Evolutionary conservation across 2,113 vertebrate genomes (phyloP).

Genomic region (Tragelaphus buxtoni): DNA sequence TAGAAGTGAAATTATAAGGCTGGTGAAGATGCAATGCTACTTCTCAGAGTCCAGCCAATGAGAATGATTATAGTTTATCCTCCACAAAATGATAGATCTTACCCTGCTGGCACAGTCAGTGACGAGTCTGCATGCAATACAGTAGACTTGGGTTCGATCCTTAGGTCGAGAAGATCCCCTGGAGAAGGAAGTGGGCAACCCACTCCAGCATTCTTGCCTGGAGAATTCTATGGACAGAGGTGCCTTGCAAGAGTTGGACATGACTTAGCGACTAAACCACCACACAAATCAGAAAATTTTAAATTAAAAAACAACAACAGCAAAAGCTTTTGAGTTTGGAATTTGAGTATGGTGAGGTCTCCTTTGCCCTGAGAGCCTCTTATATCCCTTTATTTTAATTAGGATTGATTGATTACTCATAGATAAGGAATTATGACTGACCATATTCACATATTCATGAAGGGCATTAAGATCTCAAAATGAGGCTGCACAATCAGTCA

Average conservation of each 20-base stretch:
- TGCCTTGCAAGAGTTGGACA: background rate
- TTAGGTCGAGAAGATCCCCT: background rate
- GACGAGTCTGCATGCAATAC: background rate
- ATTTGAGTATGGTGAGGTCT: background rate
- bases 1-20: background rate
- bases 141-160: background rate
- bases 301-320: background rate
- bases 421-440: background rate
- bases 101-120: background rate
- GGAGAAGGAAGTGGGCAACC: background rate
- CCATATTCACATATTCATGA: background rate
- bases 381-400: slow-evolving; percentile 1
- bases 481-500: background rate
- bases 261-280: background rate
- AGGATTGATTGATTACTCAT: background rate
- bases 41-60: background rate
- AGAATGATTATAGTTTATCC: background rate
- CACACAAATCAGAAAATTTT: background rate
- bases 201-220: background rate
- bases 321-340: background rate
- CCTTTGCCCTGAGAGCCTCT: background rate
- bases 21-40: background rate
- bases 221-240: background rate
- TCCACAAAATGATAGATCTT: background rate
- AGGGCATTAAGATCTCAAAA: background rate